These are phyloP conservation scores for Pagetopsis macropterus DNA, from an alignment of 2,797 vertebrate genomes.

Conservation along the genomic window DNA sequence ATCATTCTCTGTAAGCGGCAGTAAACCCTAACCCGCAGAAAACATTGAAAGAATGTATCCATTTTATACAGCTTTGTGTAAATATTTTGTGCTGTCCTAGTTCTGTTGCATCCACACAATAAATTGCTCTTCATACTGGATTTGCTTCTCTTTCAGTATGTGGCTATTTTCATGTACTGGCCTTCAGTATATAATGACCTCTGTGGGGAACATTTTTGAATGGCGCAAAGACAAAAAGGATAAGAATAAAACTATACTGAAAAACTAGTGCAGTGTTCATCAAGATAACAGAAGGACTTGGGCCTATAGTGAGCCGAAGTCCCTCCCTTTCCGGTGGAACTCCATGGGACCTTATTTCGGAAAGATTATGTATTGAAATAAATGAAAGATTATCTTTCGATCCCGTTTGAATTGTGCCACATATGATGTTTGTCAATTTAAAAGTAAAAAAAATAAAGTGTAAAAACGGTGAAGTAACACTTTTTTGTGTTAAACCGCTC, in stretches of 20 bases:
- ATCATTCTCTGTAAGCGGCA: slow-evolving; percentile 27
- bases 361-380: too few species aligned
- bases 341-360: too few species aligned
- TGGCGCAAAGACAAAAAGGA: slow-evolving; percentile 22
- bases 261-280: not conserved
- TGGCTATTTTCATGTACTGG: slow-evolving; percentile 5
- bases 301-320: too few species aligned
- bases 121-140: slow-evolving; percentile 7
- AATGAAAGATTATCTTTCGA: too few species aligned
- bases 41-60: not conserved
- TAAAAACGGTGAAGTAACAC: too few species aligned
- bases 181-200: slow-evolving; percentile 37
- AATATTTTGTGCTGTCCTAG: not conserved
- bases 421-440: too few species aligned
- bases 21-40: not conserved
- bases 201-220: slow-evolving; percentile 31
- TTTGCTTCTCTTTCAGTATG: slow-evolving; percentile 6
- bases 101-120: not conserved
- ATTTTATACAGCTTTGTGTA: not conserved
- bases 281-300: not conserved
- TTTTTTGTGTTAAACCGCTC: too few species aligned
- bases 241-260: slow-evolving; percentile 25
- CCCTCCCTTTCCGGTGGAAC: too few species aligned
- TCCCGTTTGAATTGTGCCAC: too few species aligned
- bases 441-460: too few species aligned